Evolutionary conservation across 2,888 invertebrate genomes (phyloP), one percentile per base, ranked within the genome.

Genomic region (Chesias legatella): DNA sequence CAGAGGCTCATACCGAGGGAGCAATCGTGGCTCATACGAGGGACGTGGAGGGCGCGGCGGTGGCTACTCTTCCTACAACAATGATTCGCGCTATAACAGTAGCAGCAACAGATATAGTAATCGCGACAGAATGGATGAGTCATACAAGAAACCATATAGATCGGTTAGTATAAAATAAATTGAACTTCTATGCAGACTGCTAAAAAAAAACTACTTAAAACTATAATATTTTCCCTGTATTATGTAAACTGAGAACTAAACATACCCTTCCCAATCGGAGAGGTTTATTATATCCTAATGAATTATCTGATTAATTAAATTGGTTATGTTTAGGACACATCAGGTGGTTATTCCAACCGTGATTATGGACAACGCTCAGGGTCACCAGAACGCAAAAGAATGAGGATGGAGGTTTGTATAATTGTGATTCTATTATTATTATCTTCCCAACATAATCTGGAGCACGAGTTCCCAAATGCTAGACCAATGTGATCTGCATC

Each of bases 381-480:
- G 48, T 91, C 92, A 36, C 92, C 92, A 30, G 92, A 92, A 31
- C 83, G 91, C 41, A 92, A 92, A 72, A 81, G 91, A 69, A 86
- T 91, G 77, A 90, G 91, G 63, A 82, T 90, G 57, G 91, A 91
- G 89, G 91, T 91, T 60, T 77, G 84, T 83, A 64, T 53, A 35
- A 31, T 37, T n/a, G n/a, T n/a, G n/a, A n/a, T n/a, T n/a, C n/a
- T 48, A 36, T 33, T 9, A 28, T 27, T 27, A 6, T 20, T 29
- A 9, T 9, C n/a, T 29, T 17, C n/a, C 31, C 20, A 11, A 11
- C 10, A 25, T 32, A 17, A 20, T 43, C 13, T 44, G 36, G 40
- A 36, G 21, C 17, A 45, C 26, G 21, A 21, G 27, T 32, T 34
- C 28, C 20, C 20, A 37, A 33, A 21, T 21, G 23, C 29, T 25